Conservation (phyloP, 2,797 vertebrate species). For the Gymnoscopelus braueri region DNA sequence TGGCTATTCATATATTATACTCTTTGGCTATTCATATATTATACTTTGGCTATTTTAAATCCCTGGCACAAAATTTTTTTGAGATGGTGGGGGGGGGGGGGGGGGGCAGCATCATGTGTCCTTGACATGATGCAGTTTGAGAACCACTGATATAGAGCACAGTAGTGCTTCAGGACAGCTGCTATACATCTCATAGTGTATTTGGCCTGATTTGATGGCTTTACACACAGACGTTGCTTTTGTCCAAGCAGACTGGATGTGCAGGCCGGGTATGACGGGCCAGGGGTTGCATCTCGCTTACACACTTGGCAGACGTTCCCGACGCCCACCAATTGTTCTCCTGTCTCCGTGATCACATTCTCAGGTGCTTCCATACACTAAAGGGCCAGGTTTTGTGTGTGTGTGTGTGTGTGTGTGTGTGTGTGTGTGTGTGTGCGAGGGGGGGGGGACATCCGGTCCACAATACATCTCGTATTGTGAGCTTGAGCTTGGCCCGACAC, state of each 20-base stretch:
- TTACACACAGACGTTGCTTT: background rate
- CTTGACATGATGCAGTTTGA: too few species aligned
- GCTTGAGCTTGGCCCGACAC: too few species aligned
- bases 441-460: slow-evolving; percentile 30
- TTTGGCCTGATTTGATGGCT: background rate
- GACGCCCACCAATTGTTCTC: slow-evolving; percentile 25
- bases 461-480: background rate
- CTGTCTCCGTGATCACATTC: slow-evolving; percentile 32
- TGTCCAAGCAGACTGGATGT: too few species aligned
- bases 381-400: background rate
- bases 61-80: too few species aligned
- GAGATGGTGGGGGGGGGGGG: too few species aligned
- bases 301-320: background rate
- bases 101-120: too few species aligned
- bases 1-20: too few species aligned
- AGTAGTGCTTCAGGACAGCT: background rate
- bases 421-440: too few species aligned
- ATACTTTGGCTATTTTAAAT: too few species aligned
- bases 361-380: slow-evolving; percentile 48
- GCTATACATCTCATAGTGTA: background rate
- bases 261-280: background rate
- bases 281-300: background rate
- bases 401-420: background rate
- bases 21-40: too few species aligned
- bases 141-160: too few species aligned